A percentile compares a stretch with the other conserved stretches of the same genome.
Conservation (phyloP, 1,140 invertebrate genomes). For the Trachymyrmex cornetzi region DNA sequence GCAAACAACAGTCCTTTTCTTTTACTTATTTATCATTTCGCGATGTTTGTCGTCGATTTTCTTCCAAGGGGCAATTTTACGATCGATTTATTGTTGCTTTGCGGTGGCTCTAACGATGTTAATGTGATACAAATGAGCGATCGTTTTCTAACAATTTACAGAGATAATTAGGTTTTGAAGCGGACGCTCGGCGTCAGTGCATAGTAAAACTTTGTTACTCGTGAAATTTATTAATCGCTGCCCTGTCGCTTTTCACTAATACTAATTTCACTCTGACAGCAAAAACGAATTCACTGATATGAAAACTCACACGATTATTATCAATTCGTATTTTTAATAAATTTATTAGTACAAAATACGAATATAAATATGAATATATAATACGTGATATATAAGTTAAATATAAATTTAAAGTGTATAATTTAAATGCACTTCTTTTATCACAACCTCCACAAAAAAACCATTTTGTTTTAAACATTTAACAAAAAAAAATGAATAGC, state of each 20-base stretch:
- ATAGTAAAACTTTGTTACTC: slow-evolving; percentile 36
- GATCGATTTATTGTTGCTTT: slow-evolving; percentile 21
- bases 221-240: slow-evolving; percentile 19
- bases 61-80: not conserved
- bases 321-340: not conserved
- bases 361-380: not conserved
- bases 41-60: not conserved
- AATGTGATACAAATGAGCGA: slow-evolving; percentile 54
- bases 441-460: not conserved
- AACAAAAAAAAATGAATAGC: not conserved
- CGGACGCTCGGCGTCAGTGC: not conserved
- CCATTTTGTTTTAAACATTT: not conserved
- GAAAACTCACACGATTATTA: not conserved
- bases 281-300: not conserved
- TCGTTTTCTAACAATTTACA: slow-evolving; percentile 47
- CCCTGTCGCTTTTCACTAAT: not conserved
- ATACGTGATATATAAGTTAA: not conserved
- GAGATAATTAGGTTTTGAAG: slow-evolving; percentile 34
- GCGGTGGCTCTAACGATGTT: slow-evolving; percentile 17
- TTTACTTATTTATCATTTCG: slow-evolving; percentile 27
- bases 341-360: not conserved
- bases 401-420: not conserved
- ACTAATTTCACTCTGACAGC: not conserved
- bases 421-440: not conserved
- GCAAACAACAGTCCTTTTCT: slow-evolving; percentile 21